Evolutionary conservation across 2,113 vertebrate species (phyloP), one percentile per base, ranked within the genome.

Genomic region (Petrocephalus microphthalmus): DNA sequence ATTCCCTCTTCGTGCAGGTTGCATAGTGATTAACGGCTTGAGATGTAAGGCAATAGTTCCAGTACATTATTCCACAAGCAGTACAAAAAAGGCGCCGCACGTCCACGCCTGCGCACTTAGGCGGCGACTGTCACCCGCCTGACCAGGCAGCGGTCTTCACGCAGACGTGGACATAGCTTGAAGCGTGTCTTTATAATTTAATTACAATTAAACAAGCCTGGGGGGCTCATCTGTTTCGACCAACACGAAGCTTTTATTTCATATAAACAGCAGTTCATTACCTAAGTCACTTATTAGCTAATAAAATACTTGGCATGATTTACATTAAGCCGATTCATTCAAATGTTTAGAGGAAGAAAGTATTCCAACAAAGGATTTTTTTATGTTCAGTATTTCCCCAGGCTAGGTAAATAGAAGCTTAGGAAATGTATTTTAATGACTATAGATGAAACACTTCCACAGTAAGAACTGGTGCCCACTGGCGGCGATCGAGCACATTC

Each of bases 381-480:
- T 64, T 3, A 29, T 29, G 2, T 4, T 64, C 25, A 13, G 10
- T 29, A 49, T 29, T 78, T n/a, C 4, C 42, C 47, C 20, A 20
- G 51, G 81, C 45, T 84, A 45, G 4, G 20, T 49, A 51, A 51
- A 84, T 11, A 22, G 20, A 10, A 51, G 45, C 45, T 37, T 0
- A 1, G 67, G 29, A 29, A 37, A 74, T 33, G 13, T 7, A 33
- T 74, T 74, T 74, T 74, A 74, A 74, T 37, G 0, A 4, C 15
- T 74, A 29, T 19, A 19, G 15, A 74, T 19, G 33, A 78, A 33
- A 19, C 33, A 4, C 29, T 78, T 42, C 71, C 33, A 78, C 33
- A 78, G 13, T 54, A 49, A 85, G 84, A 8, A 56, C 13, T 25
- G 64, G 82, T 49, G 83, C 56, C 57, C 82, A 51, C 88, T 88